These are phyloP conservation scores for Sebastes trivittatus DNA, from an alignment of 2,797 vertebrate genomes.

Conservation along the genomic window DNA sequence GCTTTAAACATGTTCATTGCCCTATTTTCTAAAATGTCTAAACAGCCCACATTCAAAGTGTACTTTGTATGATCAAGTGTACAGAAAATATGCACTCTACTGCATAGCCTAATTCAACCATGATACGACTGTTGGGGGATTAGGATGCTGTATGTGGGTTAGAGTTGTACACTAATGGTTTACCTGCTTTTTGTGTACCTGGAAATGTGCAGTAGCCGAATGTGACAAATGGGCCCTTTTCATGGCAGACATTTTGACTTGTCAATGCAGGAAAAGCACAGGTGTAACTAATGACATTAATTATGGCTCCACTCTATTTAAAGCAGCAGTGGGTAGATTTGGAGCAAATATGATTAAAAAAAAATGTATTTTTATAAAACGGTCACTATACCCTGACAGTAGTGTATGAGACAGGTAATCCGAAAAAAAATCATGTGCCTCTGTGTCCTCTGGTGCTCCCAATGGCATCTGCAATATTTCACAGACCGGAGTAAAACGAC, in stretches of 20 bases:
- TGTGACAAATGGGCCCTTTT: not conserved
- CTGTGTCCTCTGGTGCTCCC: too few relatives aligned
- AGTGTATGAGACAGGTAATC: too few relatives aligned
- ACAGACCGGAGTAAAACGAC: too few relatives aligned
- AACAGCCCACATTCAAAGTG: not conserved
- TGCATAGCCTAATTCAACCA: not conserved
- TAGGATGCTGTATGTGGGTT: not conserved
- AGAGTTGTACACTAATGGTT: not conserved
- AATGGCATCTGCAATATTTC: too few relatives aligned
- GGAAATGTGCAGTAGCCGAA: not conserved
- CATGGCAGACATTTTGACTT: not conserved
- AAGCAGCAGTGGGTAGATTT: too few relatives aligned
- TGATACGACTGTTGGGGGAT: not conserved
- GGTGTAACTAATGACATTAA: not conserved
- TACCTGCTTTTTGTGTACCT: not conserved
- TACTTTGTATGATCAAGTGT: not conserved
- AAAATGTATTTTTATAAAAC: too few relatives aligned
- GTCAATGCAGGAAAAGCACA: not conserved
- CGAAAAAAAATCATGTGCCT: too few relatives aligned
- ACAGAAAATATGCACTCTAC: not conserved
- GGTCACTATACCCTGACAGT: fast-evolving
- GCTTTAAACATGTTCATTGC: not conserved
- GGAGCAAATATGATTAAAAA: too few relatives aligned
- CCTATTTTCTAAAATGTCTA: conserved; percentile 1
- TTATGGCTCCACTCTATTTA: not conserved